A percentile compares a stretch with the other conserved stretches of the same genome.
Evolutionary conservation across 2,797 vertebrate genomes (phyloP).

Genomic region (Melanotaenia pygmaea): DNA sequence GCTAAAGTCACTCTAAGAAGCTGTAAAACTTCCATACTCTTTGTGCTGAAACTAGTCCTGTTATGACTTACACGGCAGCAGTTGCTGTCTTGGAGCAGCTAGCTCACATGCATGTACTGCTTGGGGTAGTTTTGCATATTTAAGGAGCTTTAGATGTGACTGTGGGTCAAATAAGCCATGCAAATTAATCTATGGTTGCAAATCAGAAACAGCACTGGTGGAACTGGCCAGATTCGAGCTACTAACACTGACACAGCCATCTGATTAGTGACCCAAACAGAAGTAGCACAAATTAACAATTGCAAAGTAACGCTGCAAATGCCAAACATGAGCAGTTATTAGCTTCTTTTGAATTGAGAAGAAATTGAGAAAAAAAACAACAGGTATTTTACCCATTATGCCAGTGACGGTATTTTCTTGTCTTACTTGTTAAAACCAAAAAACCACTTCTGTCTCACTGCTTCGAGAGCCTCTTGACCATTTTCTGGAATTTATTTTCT

Average conservation of each 20-base stretch:
- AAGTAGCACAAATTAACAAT: no score
- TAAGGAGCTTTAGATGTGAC: background rate
- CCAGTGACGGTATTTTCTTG: no score
- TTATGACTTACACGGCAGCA: background rate
- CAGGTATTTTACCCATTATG: no score
- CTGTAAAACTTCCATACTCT: no score
- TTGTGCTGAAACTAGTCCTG: no score
- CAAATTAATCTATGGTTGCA: background rate
- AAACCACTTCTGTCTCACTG: no score
- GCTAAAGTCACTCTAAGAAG: no score
- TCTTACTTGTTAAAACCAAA: no score
- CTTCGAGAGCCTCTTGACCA: background rate
- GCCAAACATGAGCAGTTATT: no score
- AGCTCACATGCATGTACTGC: background rate
- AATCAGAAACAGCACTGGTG: background rate
- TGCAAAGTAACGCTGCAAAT: no score
- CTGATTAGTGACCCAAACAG: background rate
- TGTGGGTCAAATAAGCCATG: background rate
- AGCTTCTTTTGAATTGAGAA: no score
- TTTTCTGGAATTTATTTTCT: background rate
- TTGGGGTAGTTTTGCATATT: background rate
- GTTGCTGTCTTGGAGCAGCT: background rate
- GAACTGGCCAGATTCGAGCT: background rate
- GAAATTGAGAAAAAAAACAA: no score
- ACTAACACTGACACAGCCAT: background rate